Percentiles rank a stretch among this genome's conserved stretches.
Evolutionary conservation across 1,140 invertebrate species (phyloP).

Genomic region (Rhizoglyphus robini): DNA sequence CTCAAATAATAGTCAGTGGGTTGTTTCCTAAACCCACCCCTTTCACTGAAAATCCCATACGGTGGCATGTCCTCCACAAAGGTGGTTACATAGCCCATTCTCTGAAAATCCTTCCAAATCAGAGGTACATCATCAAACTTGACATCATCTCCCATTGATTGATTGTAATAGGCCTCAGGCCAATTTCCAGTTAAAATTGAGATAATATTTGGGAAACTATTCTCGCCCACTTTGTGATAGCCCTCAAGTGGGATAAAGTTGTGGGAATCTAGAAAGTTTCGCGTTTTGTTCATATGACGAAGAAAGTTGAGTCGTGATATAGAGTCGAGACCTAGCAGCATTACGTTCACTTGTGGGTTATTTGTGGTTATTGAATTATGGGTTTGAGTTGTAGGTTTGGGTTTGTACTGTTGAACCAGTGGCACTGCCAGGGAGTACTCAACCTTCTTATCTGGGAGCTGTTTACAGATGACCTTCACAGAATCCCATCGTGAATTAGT

Average conservation of each 20-base stretch:
- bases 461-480: neutral
- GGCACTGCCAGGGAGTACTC: neutral
- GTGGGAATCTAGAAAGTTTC: neutral
- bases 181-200: conserved; percentile 31
- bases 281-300: neutral
- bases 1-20: conserved; percentile 6
- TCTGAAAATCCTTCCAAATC: neutral
- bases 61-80: neutral
- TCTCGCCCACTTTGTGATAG: conserved; percentile 37
- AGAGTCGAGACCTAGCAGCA: neutral
- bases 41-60: neutral
- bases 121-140: neutral
- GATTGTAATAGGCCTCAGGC: neutral
- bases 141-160: neutral
- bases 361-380: neutral
- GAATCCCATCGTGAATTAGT: neutral
- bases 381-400: no score
- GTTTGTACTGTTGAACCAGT: neutral
- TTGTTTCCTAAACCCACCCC: neutral
- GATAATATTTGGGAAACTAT: conserved; percentile 37
- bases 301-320: conserved; percentile 8
- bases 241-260: conserved; percentile 26
- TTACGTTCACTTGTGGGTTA: neutral
- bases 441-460: neutral
- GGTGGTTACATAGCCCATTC: neutral